Conservation (phyloP, 2,888 invertebrate genomes). For the Leptinotarsa tumamoca region DNA sequence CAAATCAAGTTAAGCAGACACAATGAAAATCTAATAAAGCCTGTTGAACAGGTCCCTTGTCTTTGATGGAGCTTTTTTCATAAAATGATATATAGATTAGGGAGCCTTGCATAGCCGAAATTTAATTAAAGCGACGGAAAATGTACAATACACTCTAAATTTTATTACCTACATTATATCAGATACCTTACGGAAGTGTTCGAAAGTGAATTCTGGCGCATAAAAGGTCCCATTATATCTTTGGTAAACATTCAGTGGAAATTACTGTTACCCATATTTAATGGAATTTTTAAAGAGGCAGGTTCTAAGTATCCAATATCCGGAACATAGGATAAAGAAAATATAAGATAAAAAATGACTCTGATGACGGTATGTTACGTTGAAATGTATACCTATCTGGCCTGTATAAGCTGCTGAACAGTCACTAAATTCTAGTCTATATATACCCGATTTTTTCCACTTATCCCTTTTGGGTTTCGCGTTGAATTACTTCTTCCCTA, state of each 20-base stretch:
- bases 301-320: neutral
- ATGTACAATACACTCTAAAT: constrained; percentile 10
- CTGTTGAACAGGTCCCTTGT: constrained; percentile 10
- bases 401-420: no score
- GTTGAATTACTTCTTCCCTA: no score
- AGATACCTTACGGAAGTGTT: constrained; percentile 7
- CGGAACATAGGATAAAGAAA: no score
- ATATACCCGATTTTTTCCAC: no score
- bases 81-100: constrained; percentile 13
- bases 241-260: neutral
- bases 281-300: neutral
- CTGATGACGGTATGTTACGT: no score
- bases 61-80: constrained; percentile 10
- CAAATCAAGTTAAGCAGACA: neutral
- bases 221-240: neutral
- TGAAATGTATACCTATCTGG: no score
- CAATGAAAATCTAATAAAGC: constrained; percentile 27
- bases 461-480: no score
- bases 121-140: constrained; percentile 11
- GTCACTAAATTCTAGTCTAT: no score
- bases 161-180: constrained; percentile 11
- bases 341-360: no score
- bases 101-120: neutral
- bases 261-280: neutral
- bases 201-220: neutral